Base-by-base conservation (phyloP, 2,113 vertebrate genomes). In the Thymallus thymallus region DNA sequence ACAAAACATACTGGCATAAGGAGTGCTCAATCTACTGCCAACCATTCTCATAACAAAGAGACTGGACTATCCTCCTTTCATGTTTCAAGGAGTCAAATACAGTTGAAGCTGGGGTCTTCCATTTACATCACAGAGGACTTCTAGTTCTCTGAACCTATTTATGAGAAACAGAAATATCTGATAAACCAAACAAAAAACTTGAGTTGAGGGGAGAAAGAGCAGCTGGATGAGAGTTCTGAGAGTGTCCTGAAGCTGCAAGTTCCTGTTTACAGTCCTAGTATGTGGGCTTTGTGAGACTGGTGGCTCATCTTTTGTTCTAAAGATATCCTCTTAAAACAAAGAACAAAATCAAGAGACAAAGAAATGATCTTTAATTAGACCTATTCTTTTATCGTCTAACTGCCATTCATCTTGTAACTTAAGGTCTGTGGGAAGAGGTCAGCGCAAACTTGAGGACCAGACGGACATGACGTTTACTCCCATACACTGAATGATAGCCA, bases 211-310 rank as follows among this genome's bases (percentile, higher is more conserved):
- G 55, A 72, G 56, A 61, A 72, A 81, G 71, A 88, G 78, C 75
- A 78, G 79, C 80, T 85, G 81, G 77, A 85, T 22, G 23, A 35
- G 60, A 80, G 85, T 88, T 86, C 85, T 71, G 71, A 84, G 73
- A 69, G 66, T n/a, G 74, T 73, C 63, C 77, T 69, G 68, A 78
- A 63, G 56, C n/a, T 79, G 65, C 61, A 45, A 65, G 75, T 85
- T 91, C 85, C 88, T 89, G 89, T 91, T 91, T 91, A 86, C 66
- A 74, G 45, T 63, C 51, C 12, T 74, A 73, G n/a, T 75, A 45
- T 10, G 35, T 69, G 56, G 75, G 32, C 26, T 48, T 51, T 10
- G 41, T 20, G 48, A 9, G 60, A 48, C 63, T 51, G 61, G 23
- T n/a, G 20, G 73, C 23, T 69, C 71, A 77, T 72, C 60, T 85